Conservation (phyloP, 2,888 invertebrate genomes). For the Octodonta nipae region DNA sequence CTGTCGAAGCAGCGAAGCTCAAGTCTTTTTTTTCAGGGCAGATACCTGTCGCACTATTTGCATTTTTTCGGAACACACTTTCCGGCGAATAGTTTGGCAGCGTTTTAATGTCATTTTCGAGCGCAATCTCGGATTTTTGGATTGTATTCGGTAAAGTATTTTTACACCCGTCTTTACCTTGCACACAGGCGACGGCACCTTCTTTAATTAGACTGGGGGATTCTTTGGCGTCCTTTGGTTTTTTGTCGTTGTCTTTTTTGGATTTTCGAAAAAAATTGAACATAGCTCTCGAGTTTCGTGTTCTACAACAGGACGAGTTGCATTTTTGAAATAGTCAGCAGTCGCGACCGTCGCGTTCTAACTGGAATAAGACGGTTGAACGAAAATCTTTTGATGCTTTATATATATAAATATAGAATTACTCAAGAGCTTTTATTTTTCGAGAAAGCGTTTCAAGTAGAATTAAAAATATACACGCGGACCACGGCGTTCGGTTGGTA, state of each 20-base stretch:
- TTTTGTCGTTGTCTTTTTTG: constrained; percentile 24
- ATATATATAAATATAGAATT: too few relatives aligned
- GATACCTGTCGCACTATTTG: constrained; percentile 21
- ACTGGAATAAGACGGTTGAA: too few relatives aligned
- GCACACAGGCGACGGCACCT: constrained; percentile 7
- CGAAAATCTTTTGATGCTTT: too few relatives aligned
- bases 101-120: constrained; percentile 18
- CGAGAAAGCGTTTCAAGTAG: too few relatives aligned
- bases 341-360: too few relatives aligned
- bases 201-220: constrained; percentile 6
- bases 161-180: constrained; percentile 27
- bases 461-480: too few relatives aligned
- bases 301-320: not conserved
- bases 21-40: constrained; percentile 22
- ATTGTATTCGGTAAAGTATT: constrained; percentile 23
- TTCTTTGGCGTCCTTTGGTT: constrained; percentile 5
- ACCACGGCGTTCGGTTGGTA: too few relatives aligned
- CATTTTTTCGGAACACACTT: constrained; percentile 23
- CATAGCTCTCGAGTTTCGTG: constrained; percentile 16
- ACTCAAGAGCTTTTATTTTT: too few relatives aligned
- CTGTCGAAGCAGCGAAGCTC: constrained; percentile 17
- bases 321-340: constrained; percentile 2
- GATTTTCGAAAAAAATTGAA: constrained; percentile 30
- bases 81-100: constrained; percentile 20
- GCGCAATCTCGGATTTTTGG: constrained; percentile 23